Evolutionary conservation across 2,113 vertebrate species (phyloP), one percentile per base, ranked within the genome.

Genomic region (Cheilinus undulatus): DNA sequence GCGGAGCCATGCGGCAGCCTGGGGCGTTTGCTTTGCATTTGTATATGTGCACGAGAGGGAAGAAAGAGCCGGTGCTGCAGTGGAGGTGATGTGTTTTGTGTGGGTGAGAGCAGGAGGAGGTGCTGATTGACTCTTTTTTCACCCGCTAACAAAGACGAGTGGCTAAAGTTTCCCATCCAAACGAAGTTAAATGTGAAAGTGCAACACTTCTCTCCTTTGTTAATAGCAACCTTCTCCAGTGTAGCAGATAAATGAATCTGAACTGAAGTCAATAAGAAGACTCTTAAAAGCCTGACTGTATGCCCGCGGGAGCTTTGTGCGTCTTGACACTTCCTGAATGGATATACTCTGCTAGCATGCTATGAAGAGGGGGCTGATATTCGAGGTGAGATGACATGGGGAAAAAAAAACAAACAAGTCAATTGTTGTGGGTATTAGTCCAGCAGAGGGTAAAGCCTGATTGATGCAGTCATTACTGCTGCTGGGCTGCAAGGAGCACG

Each of bases 381-480:
- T 53, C 0, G 11, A 19, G 3, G 80, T 76, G 65, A 56, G 67
- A 73, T 82, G 78, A 88, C 79, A 75, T 8, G 19, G 56, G 23
- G 48, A 11, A 11, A 10, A 64, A 79, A 72, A 75, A 83, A 77
- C 69, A 87, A 88, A 85, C 76, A 86, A 78, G 73, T 78, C 80
- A 74, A 65, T 88, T 69, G 86, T 57, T 88, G 61, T 59, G 45
- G 45, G 74, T 82, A 74, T 86, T 78, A 81, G 71, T 69, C 45
- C 61, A 28, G 65, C 46, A 61, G 43, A 78, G 38, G 26, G 45
- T 68, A 86, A 89, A 91, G 72, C 73, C 60, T 80, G 87, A 88
- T 88, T 79, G 84, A 90, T 91, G 73, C 73, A 69, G 81, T 85
- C 69, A 69, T 90, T 92, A 85, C 70, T 40, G 43, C 52, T 50